These are phyloP conservation scores for Anomalospiza imberbis DNA, from an alignment of 2,797 vertebrate species.

Conservation along the genomic window DNA sequence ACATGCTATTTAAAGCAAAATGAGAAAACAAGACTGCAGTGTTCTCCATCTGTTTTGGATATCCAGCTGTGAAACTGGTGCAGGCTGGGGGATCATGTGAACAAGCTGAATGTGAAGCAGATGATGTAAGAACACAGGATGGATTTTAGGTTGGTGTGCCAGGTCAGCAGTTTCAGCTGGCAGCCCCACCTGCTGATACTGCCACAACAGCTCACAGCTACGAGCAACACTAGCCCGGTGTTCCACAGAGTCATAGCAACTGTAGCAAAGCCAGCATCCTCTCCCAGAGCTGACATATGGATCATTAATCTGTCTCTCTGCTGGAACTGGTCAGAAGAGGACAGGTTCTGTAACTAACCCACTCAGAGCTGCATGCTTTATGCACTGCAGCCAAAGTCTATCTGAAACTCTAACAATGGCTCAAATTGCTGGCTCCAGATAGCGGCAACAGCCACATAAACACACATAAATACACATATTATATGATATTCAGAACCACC, in stretches of 20 bases:
- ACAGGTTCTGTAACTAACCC: neutral
- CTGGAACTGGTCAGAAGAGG: neutral
- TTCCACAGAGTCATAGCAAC: neutral
- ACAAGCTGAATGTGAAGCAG: neutral
- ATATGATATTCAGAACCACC: neutral
- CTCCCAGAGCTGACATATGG: neutral
- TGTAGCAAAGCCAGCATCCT: neutral
- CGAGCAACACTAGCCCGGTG: fast-evolving
- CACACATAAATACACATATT: neutral
- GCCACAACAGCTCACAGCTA: neutral
- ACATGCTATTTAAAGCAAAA: neutral
- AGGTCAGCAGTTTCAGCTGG: neutral
- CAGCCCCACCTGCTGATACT: neutral
- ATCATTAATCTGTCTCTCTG: neutral
- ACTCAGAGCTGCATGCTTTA: neutral
- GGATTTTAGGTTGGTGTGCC: neutral
- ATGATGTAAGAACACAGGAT: too few species aligned
- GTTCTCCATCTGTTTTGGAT: neutral
- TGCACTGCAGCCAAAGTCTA: neutral
- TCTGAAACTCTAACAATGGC: neutral
- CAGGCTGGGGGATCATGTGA: fast-evolving
- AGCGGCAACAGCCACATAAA: neutral
- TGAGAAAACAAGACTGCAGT: neutral
- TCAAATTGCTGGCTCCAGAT: neutral
- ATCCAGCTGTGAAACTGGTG: neutral